Conservation (phyloP, 64 coral and sea anemone species). For the Actinia equina region DNA sequence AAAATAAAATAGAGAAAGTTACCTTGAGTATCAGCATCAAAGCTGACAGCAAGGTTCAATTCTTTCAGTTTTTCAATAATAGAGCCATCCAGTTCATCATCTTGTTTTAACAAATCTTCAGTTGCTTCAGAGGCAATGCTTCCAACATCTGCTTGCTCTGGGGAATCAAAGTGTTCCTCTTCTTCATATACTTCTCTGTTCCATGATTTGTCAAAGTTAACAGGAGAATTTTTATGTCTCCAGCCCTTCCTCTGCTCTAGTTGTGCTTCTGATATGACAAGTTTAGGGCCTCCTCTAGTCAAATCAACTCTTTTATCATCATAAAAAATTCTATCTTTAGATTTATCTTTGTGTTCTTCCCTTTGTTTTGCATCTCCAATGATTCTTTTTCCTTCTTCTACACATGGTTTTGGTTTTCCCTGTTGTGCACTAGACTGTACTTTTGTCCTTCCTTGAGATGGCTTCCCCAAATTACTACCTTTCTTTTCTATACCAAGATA, state of each 20-base stretch:
- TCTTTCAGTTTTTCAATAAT: constrained; percentile 87
- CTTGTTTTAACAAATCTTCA: constrained; percentile 44
- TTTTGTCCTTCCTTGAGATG: neutral
- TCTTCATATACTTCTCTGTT: neutral
- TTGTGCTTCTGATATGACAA: neutral
- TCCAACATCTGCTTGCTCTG: constrained; percentile 22
- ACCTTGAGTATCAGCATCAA: constrained; percentile 67
- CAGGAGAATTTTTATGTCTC: neutral
- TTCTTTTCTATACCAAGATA: neutral
- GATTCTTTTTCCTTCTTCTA: neutral
- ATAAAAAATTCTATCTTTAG: neutral
- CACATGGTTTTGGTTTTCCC: neutral
- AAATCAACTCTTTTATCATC: neutral
- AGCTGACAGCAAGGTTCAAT: constrained; percentile 81
- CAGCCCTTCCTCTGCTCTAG: neutral
- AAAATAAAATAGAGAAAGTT: neutral
- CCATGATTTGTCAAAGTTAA: neutral
- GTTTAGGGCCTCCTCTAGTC: neutral
- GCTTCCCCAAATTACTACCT: neutral
- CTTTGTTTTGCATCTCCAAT: neutral
- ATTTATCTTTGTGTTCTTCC: neutral
- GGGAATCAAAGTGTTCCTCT: neutral
- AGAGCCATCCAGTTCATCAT: constrained; percentile 72
- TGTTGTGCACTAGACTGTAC: neutral
- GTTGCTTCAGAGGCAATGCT: constrained; percentile 48